A percentile compares a stretch with the other conserved stretches of the same genome.
Conservation (phyloP, 1,140 invertebrate species). For the Muscidifurax raptorellus region DNA sequence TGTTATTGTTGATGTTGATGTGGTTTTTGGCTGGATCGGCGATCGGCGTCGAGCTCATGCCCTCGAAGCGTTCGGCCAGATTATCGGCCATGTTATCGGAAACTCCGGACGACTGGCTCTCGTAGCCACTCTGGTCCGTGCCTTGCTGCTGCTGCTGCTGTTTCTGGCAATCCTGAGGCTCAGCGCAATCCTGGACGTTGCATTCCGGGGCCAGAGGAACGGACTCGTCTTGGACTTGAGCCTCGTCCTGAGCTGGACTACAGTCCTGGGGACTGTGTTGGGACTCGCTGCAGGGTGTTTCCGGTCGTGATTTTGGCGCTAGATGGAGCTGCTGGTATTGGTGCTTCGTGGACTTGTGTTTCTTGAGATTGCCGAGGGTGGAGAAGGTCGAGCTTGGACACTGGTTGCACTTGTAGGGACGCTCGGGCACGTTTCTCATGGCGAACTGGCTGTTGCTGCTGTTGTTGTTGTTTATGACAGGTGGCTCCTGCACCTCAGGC, state of each 20-base stretch:
- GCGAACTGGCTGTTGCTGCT: constrained; percentile 71
- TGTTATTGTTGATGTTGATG: not conserved
- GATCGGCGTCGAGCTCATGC: not conserved
- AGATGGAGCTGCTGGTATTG: constrained; percentile 55
- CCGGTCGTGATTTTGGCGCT: constrained; percentile 63
- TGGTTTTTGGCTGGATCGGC: constrained; percentile 53
- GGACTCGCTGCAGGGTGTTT: constrained; percentile 66
- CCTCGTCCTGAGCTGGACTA: not conserved
- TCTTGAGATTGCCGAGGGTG: constrained; percentile 86
- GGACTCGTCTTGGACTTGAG: not conserved
- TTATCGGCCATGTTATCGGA: constrained; percentile 48
- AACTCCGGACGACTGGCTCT: constrained; percentile 70
- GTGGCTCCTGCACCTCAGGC: constrained; percentile 62
- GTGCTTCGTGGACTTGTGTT: constrained; percentile 85
- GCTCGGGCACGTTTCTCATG: constrained; percentile 84
- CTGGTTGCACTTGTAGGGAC: constrained; percentile 88
- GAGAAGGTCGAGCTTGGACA: constrained; percentile 92
- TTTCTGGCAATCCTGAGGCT: constrained; percentile 15
- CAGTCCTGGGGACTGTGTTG: constrained; percentile 63
- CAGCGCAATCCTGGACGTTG: not conserved
- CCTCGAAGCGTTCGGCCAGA: not conserved
- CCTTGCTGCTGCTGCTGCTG: not conserved
- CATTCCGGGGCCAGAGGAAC: not conserved
- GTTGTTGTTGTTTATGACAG: constrained; percentile 40
- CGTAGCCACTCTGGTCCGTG: constrained; percentile 72